Evolutionary conservation across 2,797 vertebrate species (phyloP), one percentile per base, ranked within the genome.

Genomic region (Anguilla pacifica): DNA sequence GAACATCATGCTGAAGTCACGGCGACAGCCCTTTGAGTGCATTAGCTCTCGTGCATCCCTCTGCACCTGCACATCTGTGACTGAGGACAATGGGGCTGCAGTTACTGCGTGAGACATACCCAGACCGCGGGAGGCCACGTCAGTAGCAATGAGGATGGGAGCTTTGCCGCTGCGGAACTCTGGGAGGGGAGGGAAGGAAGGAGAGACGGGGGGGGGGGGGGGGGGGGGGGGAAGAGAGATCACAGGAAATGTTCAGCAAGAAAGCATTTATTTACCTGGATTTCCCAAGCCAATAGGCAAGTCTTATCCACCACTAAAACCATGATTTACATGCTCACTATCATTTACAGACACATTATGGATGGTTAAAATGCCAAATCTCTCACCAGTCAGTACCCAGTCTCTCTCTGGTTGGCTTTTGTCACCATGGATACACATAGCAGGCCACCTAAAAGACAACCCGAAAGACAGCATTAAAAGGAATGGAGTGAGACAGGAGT

Each of bases 351-450:
- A 81, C 77, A 35, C 28, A 35, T 13, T 31, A 31, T 9, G 2
- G 61, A 67, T 67, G 61, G 10, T 67, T 67, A 67, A 9, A 67
- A 67, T 67, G 61, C n/a, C 17, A 61, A 59, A 59, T 59, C 59
- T 61, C 95, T 96, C 92, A 99, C 98, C 98, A 95, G 97, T 95
- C 89, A 99, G 97, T 85, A 99, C 99, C 99, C 99, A 99, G 93
- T 99, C 99, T 97, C 99, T 96, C 92, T 99, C 99, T 91, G 98
- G 98, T 90, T 99, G 98, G 96, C 97, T 99, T 96, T 99, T 99
- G 94, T 99, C 98, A 95, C 98, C 99, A 94, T 99, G 99, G 93
- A 99, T 99, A 95, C 99, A 99, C 99, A 99, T 99, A 90, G 98
- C 98, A 61, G 99, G 99, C 99, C 99, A 99, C 90, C 99, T 99